Evolutionary conservation across 2,113 vertebrate genomes (phyloP), one percentile per base, ranked within the genome.

Genomic region (Gnathonemus longibarbis): DNA sequence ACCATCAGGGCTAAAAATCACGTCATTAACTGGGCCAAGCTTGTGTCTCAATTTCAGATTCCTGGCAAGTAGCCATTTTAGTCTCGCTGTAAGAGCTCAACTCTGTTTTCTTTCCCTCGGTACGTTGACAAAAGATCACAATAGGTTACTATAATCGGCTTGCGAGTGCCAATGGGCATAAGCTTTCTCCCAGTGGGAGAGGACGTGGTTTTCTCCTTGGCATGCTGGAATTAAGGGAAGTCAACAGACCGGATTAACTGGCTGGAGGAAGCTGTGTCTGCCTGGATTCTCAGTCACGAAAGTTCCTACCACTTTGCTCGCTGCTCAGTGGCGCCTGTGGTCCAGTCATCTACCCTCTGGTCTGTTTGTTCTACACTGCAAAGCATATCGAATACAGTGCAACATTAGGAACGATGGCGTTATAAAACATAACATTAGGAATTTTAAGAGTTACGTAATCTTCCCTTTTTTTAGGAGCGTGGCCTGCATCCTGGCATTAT

Each of bases 71-170:
- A 5, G 11, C 70, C 27, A 7, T 77, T n/a, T 84, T 24, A 84
- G 83, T 21, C 42, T 62, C 9, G 21, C 19, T 62, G 52, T 88
- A 66, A 52, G 42, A 56, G 35, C 50, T 88, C 17, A 1, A 66
- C 56, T 88, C 39, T 10, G 13, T 21, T 87, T 52, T 53, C 15
- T 42, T 39, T 87, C 49, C n/a, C 86, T 56, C 5, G 39, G 21
- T 88, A 35, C 56, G 4, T 8, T 10, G 53, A 88, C 52, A 62
- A 46, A 88, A 88, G 87, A 62, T 62, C 19, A 88, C 39, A 39
- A 66, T 88, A 31, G 35, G 52, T 88, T 66, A 88, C 52, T 88
- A 53, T 88, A 88, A 88, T 42, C 52, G 8, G 53, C 87, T 88
- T 45, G 8, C 10, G 53, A 42, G 27, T 35, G 42, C 53, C 87